Evolutionary conservation across 2,888 invertebrate species (phyloP).

Genomic region (Dichetophora obliterata): DNA sequence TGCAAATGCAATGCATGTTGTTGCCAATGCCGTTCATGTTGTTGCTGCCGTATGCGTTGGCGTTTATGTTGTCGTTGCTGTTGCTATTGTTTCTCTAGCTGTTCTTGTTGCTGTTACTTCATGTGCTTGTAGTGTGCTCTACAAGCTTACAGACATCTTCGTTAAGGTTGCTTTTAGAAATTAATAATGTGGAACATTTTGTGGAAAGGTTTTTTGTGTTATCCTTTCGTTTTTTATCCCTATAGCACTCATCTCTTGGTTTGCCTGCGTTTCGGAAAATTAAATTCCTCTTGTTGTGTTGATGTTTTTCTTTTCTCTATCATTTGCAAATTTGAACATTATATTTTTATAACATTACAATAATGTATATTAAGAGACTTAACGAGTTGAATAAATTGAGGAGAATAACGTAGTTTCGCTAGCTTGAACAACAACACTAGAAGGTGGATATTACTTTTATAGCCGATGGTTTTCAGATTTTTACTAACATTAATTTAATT

Average conservation of each 20-base stretch:
- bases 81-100: constrained; percentile 12
- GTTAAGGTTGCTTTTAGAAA: constrained; percentile 30
- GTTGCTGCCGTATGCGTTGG: background rate
- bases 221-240: background rate
- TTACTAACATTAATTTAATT: no score
- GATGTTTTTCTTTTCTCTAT: background rate
- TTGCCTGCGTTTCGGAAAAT: background rate
- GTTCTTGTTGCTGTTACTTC: constrained; percentile 4
- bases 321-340: no score
- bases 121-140: background rate
- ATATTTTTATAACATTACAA: no score
- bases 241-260: background rate
- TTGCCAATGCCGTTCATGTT: background rate
- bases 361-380: no score
- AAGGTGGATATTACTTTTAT: no score
- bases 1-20: constrained; percentile 49
- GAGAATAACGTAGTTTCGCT: no score
- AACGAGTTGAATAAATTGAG: no score
- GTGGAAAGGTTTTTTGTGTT: background rate
- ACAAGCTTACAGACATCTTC: constrained; percentile 1
- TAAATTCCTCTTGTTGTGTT: background rate
- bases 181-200: constrained; percentile 40
- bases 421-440: no score
- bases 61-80: constrained; percentile 39
- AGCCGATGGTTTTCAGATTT: no score